Evolutionary conservation across 2,888 invertebrate genomes (phyloP), one percentile per base, ranked within the genome.

Genomic region (Yponomeuta sedellus): DNA sequence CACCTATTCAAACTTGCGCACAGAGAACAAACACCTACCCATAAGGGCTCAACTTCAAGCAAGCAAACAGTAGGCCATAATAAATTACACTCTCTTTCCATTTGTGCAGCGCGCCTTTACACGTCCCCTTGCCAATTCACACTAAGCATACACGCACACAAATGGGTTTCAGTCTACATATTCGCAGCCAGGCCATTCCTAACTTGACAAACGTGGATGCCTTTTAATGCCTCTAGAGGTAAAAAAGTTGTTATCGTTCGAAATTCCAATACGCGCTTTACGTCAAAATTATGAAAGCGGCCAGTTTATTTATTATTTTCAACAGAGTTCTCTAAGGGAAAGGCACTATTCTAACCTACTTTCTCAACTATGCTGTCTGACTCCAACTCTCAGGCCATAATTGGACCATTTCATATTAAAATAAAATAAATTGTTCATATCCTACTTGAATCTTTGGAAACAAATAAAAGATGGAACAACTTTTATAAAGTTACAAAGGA

Each of bases 21-120:
- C 16, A 16, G 44, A 12, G 16, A 52, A 52, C 44, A 52, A 52
- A 52, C 44, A 52, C 16, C 44, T 16, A 52, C 44, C 44, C 44
- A 2, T 16, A 16, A 16, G 44, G 44, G 16, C 44, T 19, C 12
- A 58, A 19, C 58, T 22, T 22, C 58, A 19, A 58, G 20, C 57
- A 57, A 61, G 28, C 61, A 61, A 61, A 61, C 61, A 61, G n/a
- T 25, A 34, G 39, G 28, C 62, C n/a, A 39, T 63, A 20, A 63
- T 63, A 63, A 63, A 63, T 63, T 63, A 63, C 62, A 62, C n/a
- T 28, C 63, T 63, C 63, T 63, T 63, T 63, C 63, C 63, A 63
- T 63, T 63, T 44, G 63, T 44, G 63, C 63, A 44, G 40, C 40
- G 6, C 63, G 63, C 63, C 40, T 39, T 39, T 34, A 28, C 39